Percentiles rank a stretch among this genome's conserved stretches.
These are phyloP conservation scores for Xestia ashworthii DNA, from an alignment of 2,888 invertebrate species.

Conservation along the genomic window DNA sequence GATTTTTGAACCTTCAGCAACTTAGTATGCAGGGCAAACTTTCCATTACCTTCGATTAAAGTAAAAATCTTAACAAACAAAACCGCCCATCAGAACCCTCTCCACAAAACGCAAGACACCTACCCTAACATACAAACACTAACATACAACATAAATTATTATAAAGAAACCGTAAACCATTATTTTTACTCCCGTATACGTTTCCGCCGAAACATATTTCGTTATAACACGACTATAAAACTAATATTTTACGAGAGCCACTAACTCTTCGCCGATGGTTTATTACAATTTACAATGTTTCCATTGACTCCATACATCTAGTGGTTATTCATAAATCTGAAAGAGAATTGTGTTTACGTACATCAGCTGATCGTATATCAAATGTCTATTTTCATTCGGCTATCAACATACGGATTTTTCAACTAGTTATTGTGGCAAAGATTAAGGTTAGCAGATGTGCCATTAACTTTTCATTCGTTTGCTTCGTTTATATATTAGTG, in stretches of 20 bases:
- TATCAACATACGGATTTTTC: conserved; percentile 78
- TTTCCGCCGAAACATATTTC: conserved; percentile 63
- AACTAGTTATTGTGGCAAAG: conserved; percentile 67
- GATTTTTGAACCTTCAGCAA: too few species aligned
- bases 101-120: conserved; percentile 22
- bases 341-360: conserved; percentile 79
- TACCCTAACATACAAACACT: conserved; percentile 47
- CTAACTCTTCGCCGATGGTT: conserved; percentile 75
- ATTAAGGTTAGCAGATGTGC: conserved; percentile 59
- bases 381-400: conserved; percentile 80
- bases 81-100: conserved; percentile 18
- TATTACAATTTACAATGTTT: conserved; percentile 84
- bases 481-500: conserved; percentile 45
- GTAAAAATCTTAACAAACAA: neutral
- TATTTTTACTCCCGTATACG: conserved; percentile 68
- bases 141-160: conserved; percentile 66
- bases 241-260: conserved; percentile 72
- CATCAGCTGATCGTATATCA: conserved; percentile 77
- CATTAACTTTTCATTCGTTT: conserved; percentile 46
- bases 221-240: conserved; percentile 75
- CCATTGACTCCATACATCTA: conserved; percentile 81
- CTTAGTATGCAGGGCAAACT: too few species aligned
- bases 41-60: neutral
- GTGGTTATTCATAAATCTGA: conserved; percentile 83
- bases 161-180: conserved; percentile 72